These are phyloP conservation scores for Chaetophractus vellerosus DNA, from an alignment of 2,797 vertebrate genomes.

Conservation along the genomic window DNA sequence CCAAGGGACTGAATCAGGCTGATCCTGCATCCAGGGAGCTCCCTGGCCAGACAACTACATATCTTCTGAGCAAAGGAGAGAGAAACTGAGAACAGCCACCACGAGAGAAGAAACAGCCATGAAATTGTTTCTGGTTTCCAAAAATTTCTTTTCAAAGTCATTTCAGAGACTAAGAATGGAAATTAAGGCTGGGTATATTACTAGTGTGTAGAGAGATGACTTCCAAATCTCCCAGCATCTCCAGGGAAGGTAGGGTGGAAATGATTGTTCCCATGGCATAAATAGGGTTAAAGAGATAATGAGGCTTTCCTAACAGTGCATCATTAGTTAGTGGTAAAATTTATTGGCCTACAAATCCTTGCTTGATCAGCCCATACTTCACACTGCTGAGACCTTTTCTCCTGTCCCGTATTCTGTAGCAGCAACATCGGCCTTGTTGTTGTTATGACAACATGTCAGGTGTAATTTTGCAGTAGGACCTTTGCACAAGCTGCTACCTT, in stretches of 20 bases:
- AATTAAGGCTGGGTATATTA: not conserved
- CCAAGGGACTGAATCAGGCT: not conserved
- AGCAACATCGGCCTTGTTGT: not conserved
- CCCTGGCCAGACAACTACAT: not conserved
- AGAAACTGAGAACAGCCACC: not conserved
- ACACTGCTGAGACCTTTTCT: fast-evolving
- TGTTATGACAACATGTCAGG: too few species aligned
- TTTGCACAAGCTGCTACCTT: not conserved
- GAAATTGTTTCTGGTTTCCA: not conserved
- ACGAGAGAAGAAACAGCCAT: not conserved
- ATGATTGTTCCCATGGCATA: not conserved
- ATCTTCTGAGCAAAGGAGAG: not conserved
- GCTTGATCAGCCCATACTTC: fast-evolving
- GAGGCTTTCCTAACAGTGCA: not conserved
- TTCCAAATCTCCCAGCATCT: not conserved
- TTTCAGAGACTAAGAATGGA: not conserved
- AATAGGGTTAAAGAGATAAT: not conserved
- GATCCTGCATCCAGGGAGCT: too few species aligned
- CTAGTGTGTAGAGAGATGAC: not conserved
- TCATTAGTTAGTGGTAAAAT: not conserved
- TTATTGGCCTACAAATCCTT: not conserved
- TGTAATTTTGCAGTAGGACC: not conserved
- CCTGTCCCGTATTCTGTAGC: not conserved
- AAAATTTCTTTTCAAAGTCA: not conserved
- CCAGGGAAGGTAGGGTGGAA: not conserved